These are phyloP conservation scores for Chrysolina americana DNA, from an alignment of 2,888 invertebrate genomes.

Conservation along the genomic window DNA sequence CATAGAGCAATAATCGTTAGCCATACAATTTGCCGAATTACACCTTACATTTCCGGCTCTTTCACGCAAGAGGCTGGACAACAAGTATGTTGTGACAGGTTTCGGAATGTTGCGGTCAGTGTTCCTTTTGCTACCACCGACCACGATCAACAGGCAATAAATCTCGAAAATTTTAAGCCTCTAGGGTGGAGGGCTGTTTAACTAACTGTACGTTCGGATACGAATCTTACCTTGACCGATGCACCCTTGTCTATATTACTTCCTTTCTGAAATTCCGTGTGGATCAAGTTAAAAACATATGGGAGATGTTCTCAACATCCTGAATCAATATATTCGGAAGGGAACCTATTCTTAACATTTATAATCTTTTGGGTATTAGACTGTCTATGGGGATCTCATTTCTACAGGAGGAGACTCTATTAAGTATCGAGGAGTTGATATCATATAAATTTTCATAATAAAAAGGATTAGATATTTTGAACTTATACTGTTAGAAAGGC, in stretches of 20 bases:
- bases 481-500: too few relatives aligned
- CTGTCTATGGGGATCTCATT: neutral
- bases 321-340: constrained; percentile 10
- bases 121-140: constrained; percentile 48
- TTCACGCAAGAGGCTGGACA: constrained; percentile 54
- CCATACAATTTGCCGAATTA: constrained; percentile 53
- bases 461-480: too few relatives aligned
- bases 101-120: constrained; percentile 62
- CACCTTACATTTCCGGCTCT: constrained; percentile 61
- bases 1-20: constrained; percentile 34
- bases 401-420: neutral
- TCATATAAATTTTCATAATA: too few relatives aligned
- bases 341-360: neutral
- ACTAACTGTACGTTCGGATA: constrained; percentile 44
- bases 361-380: neutral
- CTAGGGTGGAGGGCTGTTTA: constrained; percentile 37
- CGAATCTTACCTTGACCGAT: constrained; percentile 60
- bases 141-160: constrained; percentile 55
- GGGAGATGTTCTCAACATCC: constrained; percentile 58
- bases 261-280: constrained; percentile 55
- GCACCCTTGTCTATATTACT: constrained; percentile 61
- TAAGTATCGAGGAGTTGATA: neutral
- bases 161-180: constrained; percentile 44
- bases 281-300: constrained; percentile 63
- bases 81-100: constrained; percentile 63